A percentile compares a stretch with the other conserved stretches of the same genome.
Conservation (phyloP, 2,888 invertebrate species). For the Platycnemis pennipes region DNA sequence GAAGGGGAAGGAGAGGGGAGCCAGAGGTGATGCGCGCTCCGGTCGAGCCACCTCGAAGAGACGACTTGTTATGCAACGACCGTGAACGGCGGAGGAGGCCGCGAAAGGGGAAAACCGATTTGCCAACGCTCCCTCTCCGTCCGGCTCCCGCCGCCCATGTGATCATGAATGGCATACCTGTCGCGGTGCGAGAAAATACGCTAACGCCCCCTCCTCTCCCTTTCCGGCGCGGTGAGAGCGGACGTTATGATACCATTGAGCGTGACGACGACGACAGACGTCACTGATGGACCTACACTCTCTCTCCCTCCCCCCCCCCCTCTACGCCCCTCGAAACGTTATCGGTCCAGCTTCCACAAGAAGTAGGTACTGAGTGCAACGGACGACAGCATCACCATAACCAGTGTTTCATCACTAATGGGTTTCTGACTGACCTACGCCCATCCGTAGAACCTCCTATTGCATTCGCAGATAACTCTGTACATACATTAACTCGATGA, state of each 20-base stretch:
- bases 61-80: constrained; percentile 42
- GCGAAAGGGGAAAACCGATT: constrained; percentile 57
- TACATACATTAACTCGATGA: no score
- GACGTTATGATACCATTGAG: neutral
- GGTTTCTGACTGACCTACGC: no score
- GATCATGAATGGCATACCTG: constrained; percentile 28
- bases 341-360: neutral
- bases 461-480: no score
- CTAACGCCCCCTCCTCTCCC: neutral
- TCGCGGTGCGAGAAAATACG: neutral
- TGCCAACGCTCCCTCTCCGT: constrained; percentile 23
- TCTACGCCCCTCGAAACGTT: no score
- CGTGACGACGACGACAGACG: neutral
- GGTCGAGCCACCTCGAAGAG: neutral
- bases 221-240: neutral
- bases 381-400: no score
- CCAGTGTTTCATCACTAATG: no score
- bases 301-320: neutral
- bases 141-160: neutral
- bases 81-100: constrained; percentile 14
- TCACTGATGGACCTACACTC: neutral
- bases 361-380: no score
- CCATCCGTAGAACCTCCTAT: no score
- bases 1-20: neutral
- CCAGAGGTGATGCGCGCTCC: neutral